A percentile compares a stretch with the other conserved stretches of the same genome.
These are phyloP conservation scores for Thunnus maccoyii DNA, from an alignment of 2,113 vertebrate species.

Conservation along the genomic window DNA sequence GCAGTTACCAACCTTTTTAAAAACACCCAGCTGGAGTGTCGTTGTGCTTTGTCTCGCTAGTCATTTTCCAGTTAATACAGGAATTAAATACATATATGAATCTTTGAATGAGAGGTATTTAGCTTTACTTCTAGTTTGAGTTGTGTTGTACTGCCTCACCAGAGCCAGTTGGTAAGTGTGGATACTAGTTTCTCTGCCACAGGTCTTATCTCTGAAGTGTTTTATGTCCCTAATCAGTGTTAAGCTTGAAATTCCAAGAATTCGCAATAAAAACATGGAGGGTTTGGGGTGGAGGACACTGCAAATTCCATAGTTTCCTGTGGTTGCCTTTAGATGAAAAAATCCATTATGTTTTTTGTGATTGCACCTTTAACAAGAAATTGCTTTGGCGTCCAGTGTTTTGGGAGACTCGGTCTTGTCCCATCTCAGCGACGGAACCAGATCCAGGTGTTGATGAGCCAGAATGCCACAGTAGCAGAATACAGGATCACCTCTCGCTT, in stretches of 20 bases:
- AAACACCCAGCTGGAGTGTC: not conserved
- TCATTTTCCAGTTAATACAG: not conserved
- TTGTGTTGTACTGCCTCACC: not conserved
- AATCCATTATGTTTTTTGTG: not conserved
- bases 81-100: not conserved
- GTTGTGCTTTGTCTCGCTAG: slow-evolving; percentile 12
- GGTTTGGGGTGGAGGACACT: not conserved
- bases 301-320: not conserved
- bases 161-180: not conserved
- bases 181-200: not conserved
- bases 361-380: slow-evolving; percentile 45
- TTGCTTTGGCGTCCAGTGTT: slow-evolving; percentile 58
- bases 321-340: not conserved
- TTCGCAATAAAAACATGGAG: not conserved
- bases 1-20: not conserved
- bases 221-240: not conserved
- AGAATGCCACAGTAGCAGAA: slow-evolving; percentile 95
- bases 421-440: slow-evolving; percentile 93
- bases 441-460: slow-evolving; percentile 96
- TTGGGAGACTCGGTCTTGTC: slow-evolving; percentile 22
- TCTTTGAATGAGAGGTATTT: slow-evolving; percentile 6
- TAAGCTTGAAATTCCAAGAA: not conserved
- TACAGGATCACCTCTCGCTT: slow-evolving; percentile 96
- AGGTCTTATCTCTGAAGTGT: not conserved
- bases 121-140: not conserved